Base-by-base conservation (phyloP, 2,888 invertebrate species). In the Synergus gifuensis region DNA sequence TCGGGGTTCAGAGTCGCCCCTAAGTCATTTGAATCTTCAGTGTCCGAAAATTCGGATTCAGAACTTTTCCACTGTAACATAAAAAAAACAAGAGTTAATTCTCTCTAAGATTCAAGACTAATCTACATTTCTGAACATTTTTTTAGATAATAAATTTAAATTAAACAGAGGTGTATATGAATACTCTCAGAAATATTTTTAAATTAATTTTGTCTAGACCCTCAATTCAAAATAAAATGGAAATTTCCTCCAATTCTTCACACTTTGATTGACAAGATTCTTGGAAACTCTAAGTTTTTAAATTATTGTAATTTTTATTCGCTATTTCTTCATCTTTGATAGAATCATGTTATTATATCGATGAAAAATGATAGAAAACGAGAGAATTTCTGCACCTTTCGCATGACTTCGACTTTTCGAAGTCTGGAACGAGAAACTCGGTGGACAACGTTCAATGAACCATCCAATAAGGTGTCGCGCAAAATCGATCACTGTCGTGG, bases 21-120 rank as follows among this genome's bases (percentile, higher is more conserved):
- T 88, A 88, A 87, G 82, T 88, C 88, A 89, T 90, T 88, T 86
- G 87, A 85, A 80, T 83, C 86, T 76, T 87, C 88, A 85, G 87
- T 85, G 78, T 87, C 87, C 78, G 87, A 86, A 40, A 86, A 86
- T 81, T 88, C 87, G 81, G 85, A 89, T 83, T 86, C 73, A 16
- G 73, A 54, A 73, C 73, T 73, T 46, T 73, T 73, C 73, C 73
- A 73, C 73, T 73, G 46, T 54, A 73, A 73, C 54, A 73, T 28
- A 73, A 73, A 54, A 73, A 40, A 44, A 60, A 1, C n/a, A n/a
- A 49, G 16, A 49, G 7, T 49, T 49, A 49, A 49, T 49, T 49
- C 7, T 5, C 16, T 49, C n/a, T n/a, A 18, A 67, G 4, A 22
- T 8, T 46, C 28, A 14, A 67, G 18, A 67, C 22, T 46, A 14